A percentile compares a stretch with the other conserved stretches of the same genome.
Evolutionary conservation across 2,888 invertebrate species (phyloP).

Genomic region (Ophion ellenae): DNA sequence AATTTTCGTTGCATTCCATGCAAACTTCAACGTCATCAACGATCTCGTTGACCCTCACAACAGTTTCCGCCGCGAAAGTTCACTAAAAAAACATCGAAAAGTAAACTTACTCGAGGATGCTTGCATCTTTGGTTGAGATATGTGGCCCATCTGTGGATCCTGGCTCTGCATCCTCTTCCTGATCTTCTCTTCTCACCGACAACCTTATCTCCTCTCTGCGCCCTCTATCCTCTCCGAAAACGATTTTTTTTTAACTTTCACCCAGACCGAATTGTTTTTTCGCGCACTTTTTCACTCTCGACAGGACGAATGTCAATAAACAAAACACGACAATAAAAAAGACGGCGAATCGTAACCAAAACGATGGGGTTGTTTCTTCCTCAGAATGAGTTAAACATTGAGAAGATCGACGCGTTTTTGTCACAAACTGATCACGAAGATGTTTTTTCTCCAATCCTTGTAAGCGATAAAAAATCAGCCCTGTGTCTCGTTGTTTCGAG

Average conservation of each 20-base stretch:
- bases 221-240: conserved; percentile 6
- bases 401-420: not conserved
- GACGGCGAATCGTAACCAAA: not conserved
- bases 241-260: conserved; percentile 14
- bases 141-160: conserved; percentile 75
- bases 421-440: not conserved
- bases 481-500: not conserved
- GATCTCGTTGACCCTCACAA: too few species aligned
- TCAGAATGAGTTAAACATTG: conserved; percentile 21
- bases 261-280: conserved; percentile 43
- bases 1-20: too few species aligned
- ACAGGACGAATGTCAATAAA: not conserved
- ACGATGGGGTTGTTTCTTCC: not conserved
- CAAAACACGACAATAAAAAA: not conserved
- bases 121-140: conserved; percentile 77
- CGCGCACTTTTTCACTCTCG: conserved; percentile 40
- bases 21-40: too few species aligned
- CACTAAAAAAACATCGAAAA: conserved; percentile 26
- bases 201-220: conserved; percentile 9
- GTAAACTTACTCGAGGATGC: conserved; percentile 80
- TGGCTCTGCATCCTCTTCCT: conserved; percentile 74
- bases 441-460: not conserved
- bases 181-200: conserved; percentile 41
- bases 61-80: not conserved
- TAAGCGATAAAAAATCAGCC: not conserved